Evolutionary conservation across 2,113 vertebrate genomes (phyloP), one percentile per base, ranked within the genome.

Genomic region (Synodontis membranacea): DNA sequence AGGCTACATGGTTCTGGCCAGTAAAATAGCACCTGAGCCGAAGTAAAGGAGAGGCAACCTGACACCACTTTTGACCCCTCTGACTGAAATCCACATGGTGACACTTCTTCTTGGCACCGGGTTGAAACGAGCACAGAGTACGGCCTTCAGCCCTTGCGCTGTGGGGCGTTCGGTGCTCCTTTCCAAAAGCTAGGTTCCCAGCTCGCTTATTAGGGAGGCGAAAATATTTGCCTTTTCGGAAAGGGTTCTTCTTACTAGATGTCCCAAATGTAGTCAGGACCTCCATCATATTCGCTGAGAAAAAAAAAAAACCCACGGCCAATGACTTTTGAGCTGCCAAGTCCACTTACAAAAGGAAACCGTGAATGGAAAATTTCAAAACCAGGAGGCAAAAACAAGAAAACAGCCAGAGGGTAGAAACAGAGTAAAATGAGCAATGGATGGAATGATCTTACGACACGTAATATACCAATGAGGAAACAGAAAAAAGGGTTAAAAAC

Each of bases 151-250:
- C 31, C 4, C 3, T 39, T 56, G 10, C 31, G 56, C 78, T 39
- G 48, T 37, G 2, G 28, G 48, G 46, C 75, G 50, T 76, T 37
- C 48, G 11, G 37, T 0, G 50, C 34, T 52, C 12, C n/a, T 34
- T 54, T 79, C 48, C 48, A 56, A 56, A 80, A 56, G 50, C 56
- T 80, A 54, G 31, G 19, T 56, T 80, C 76, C 21, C 48, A 80
- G 76, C 50, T 80, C 21, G 56, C 19, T 56, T 56, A 56, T 80
- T 37, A 79, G 31, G 37, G 9, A 21, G 31, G 25, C 54, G 7
- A 34, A 78, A 79, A 54, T 54, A 79, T 79, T 54, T 25, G 19
- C 50, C 50, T 54, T 34, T 79, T 79, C 2, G 14, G n/a, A 54
- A 79, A 79, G 17, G 15, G 14, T 21, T 52, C n/a, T 52, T 79